Evolutionary conservation across 2,888 invertebrate species (phyloP).

Genomic region (Seladonia tumulorum): DNA sequence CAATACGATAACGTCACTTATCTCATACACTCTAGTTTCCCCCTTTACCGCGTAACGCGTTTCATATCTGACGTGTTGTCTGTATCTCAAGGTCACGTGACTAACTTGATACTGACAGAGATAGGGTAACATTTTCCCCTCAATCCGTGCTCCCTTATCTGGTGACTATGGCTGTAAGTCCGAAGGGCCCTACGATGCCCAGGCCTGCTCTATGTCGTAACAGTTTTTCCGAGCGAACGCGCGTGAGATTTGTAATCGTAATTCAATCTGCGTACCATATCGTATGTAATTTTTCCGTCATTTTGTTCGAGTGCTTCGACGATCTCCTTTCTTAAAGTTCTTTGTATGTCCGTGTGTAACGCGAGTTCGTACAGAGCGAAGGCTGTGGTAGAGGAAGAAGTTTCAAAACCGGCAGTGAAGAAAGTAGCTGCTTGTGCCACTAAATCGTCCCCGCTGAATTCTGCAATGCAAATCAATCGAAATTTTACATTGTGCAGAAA

Average conservation of each 20-base stretch:
- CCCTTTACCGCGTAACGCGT: too few relatives aligned
- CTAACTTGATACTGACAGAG: too few relatives aligned
- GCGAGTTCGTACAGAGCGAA: slow-evolving; percentile 77
- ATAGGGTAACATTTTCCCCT: too few relatives aligned
- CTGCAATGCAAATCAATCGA: slow-evolving; percentile 56
- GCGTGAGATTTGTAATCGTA: not conserved
- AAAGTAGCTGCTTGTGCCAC: slow-evolving; percentile 76
- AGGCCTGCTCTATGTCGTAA: too few relatives aligned
- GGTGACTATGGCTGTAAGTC: not conserved
- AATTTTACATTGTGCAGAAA: not conserved
- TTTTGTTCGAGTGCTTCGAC: slow-evolving; percentile 58
- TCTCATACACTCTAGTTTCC: too few relatives aligned
- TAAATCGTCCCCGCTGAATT: slow-evolving; percentile 76
- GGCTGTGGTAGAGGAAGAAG: slow-evolving; percentile 72
- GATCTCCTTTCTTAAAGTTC: slow-evolving; percentile 72
- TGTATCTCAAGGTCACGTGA: too few relatives aligned
- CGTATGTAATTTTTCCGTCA: slow-evolving; percentile 75
- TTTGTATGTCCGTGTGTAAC: slow-evolving; percentile 70
- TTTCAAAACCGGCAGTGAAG: slow-evolving; percentile 78
- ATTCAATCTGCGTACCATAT: slow-evolving; percentile 66
- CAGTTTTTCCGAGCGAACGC: not conserved
- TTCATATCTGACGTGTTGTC: too few relatives aligned
- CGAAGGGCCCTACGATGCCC: too few relatives aligned
- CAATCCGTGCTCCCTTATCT: too few relatives aligned
- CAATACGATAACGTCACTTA: not conserved